Percentiles rank a stretch among this genome's conserved stretches.
Evolutionary conservation across 2,797 vertebrate genomes (phyloP).

Genomic region (Gymnoscopelus microlampas): DNA sequence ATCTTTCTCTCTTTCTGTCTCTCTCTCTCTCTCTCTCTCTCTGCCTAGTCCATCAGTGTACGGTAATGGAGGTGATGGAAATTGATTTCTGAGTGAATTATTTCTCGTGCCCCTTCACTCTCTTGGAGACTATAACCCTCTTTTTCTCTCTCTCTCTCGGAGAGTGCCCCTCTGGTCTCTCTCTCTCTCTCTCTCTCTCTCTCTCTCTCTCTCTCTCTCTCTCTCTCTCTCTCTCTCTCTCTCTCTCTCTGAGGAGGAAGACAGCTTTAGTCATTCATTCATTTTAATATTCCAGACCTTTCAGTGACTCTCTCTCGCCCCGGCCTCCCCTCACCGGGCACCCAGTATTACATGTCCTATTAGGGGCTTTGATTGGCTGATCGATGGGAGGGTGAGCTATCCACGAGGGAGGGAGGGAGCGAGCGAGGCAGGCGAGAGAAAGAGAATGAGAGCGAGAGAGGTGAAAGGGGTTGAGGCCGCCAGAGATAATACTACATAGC

Average conservation of each 20-base stretch:
- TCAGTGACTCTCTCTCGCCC: constrained; percentile 51
- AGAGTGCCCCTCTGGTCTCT: not conserved
- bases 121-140: constrained; percentile 63
- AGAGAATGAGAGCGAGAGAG: constrained; percentile 21
- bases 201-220: not conserved
- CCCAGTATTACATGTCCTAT: constrained; percentile 62
- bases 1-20: not conserved
- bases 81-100: constrained; percentile 83
- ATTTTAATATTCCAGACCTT: constrained; percentile 67
- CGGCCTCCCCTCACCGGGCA: constrained; percentile 29
- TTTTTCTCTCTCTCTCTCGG: constrained; percentile 9
- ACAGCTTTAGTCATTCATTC: constrained; percentile 32
- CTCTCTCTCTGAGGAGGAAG: constrained; percentile 11
- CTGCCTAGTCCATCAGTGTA: constrained; percentile 57
- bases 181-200: too few relatives aligned
- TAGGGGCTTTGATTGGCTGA: constrained; percentile 63
- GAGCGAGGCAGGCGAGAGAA: constrained; percentile 31
- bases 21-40: not conserved
- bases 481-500: too few relatives aligned
- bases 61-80: constrained; percentile 77
- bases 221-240: constrained; percentile 23
- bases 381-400: constrained; percentile 65
- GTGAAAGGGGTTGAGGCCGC: too few relatives aligned
- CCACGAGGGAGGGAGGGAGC: constrained; percentile 41
- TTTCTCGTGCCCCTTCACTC: constrained; percentile 56